Evolutionary conservation across 2,888 invertebrate species (phyloP).

Genomic region (Scaptodrosophila latifasciaeformis): DNA sequence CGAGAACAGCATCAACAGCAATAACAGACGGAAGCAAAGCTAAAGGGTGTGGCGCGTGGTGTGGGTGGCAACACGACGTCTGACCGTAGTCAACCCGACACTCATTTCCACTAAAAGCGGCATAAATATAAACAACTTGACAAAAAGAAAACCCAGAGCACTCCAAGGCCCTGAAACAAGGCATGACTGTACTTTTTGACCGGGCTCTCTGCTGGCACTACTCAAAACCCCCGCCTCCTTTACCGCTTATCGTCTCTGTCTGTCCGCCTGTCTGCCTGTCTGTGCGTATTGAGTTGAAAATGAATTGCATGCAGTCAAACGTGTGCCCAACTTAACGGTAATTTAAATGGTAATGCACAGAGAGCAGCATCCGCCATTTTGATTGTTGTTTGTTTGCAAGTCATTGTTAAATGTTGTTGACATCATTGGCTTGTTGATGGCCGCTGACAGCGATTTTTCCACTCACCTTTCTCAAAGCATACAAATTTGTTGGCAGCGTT

Average conservation of each 20-base stretch:
- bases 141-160: conserved; percentile 13
- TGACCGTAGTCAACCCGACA: conserved; percentile 40
- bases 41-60: not conserved
- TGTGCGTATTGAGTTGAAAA: conserved; percentile 37
- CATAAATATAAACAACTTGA: conserved; percentile 51
- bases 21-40: not conserved
- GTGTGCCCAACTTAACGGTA: conserved; percentile 47
- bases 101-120: conserved; percentile 56
- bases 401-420: conserved; percentile 46
- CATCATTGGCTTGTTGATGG: conserved; percentile 32
- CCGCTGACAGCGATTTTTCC: not conserved
- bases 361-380: conserved; percentile 12
- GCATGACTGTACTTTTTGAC: no score
- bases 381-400: not conserved
- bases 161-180: not conserved
- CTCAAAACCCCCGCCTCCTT: no score
- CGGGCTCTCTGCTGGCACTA: no score
- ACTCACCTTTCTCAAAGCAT: not conserved
- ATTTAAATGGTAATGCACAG: conserved; percentile 46
- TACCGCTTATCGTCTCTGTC: not conserved
- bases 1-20: conserved; percentile 10
- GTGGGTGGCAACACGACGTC: conserved; percentile 36
- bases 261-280: not conserved
- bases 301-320: conserved; percentile 45
- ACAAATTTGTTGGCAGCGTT: not conserved